These are phyloP conservation scores for Caenorhabditis sp. DNA, from an alignment of 2,888 invertebrate species.

Conservation along the genomic window DNA sequence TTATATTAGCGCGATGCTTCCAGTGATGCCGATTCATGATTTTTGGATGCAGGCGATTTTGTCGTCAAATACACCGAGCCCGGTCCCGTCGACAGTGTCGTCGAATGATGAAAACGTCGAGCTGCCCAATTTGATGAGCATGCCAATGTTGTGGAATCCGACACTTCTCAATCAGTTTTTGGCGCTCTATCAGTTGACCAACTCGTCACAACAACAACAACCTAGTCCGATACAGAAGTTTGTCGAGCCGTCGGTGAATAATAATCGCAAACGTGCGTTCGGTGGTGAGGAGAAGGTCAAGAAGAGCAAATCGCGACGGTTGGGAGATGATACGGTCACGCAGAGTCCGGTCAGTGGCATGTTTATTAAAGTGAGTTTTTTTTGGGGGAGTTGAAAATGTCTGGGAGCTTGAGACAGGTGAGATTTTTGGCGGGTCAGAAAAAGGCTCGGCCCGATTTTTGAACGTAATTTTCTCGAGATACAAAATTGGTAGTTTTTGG, in stretches of 20 bases:
- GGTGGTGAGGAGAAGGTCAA: conserved; percentile 12
- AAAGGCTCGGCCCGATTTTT: too few relatives aligned
- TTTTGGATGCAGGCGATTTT: conserved; percentile 44
- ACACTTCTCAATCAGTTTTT: conserved; percentile 27
- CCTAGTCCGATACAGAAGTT: neutral
- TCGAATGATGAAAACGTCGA: conserved; percentile 38
- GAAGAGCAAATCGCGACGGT: neutral
- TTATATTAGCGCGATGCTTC: neutral
- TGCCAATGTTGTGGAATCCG: conserved; percentile 39
- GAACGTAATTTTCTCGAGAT: too few relatives aligned
- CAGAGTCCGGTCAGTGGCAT: conserved; percentile 70
- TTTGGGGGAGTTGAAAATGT: neutral
- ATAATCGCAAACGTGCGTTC: conserved; percentile 19
- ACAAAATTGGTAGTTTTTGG: too few relatives aligned
- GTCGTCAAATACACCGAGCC: conserved; percentile 34
- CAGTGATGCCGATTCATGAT: conserved; percentile 34
- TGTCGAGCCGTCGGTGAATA: conserved; percentile 8
- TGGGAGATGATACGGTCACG: conserved; percentile 64
- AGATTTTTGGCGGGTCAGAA: too few relatives aligned
- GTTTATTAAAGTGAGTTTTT: conserved; percentile 66
- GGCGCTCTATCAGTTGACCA: conserved; percentile 22
- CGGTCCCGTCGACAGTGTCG: conserved; percentile 28
- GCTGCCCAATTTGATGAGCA: conserved; percentile 10
- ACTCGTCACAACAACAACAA: conserved; percentile 16
- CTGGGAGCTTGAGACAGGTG: too few relatives aligned